A percentile compares a stretch with the other conserved stretches of the same genome.
These are phyloP conservation scores for Podarcis siculus DNA, from an alignment of 2,797 vertebrate genomes.

Conservation along the genomic window DNA sequence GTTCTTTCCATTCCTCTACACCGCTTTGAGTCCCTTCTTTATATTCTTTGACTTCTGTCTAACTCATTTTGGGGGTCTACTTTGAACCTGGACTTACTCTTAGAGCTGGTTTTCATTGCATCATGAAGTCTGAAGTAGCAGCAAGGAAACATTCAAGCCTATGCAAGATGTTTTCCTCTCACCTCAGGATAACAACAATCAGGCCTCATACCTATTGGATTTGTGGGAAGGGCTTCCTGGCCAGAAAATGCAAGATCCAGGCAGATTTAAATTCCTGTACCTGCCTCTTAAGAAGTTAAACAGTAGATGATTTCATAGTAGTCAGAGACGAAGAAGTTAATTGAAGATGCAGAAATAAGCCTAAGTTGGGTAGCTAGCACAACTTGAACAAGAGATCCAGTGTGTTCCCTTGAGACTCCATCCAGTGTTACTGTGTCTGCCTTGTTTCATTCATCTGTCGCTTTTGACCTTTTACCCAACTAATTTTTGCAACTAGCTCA, in stretches of 20 bases:
- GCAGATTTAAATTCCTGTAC: background rate
- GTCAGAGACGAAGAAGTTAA: background rate
- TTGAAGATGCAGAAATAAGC: background rate
- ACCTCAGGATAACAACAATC: background rate
- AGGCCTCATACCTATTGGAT: background rate
- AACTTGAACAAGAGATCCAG: background rate
- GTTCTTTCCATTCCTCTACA: too few relatives aligned
- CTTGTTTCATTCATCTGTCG: conserved; percentile 13
- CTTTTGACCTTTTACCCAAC: conserved; percentile 19
- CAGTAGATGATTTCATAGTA: background rate
- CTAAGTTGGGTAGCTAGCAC: background rate
- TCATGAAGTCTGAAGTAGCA: background rate
- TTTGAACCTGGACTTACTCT: background rate
- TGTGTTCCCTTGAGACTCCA: background rate
- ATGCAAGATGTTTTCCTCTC: background rate
- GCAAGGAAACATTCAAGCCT: background rate
- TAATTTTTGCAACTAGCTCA: conserved; percentile 24
- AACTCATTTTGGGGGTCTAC: background rate
- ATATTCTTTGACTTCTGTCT: too few relatives aligned
- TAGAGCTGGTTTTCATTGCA: background rate
- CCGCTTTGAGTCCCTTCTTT: too few relatives aligned
- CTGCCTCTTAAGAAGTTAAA: background rate
- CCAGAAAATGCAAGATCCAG: background rate
- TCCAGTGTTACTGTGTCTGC: background rate
- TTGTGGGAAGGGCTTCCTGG: background rate